Evolutionary conservation across 2,113 vertebrate genomes (phyloP), one percentile per base, ranked within the genome.

Genomic region (Holacanthus passer): DNA sequence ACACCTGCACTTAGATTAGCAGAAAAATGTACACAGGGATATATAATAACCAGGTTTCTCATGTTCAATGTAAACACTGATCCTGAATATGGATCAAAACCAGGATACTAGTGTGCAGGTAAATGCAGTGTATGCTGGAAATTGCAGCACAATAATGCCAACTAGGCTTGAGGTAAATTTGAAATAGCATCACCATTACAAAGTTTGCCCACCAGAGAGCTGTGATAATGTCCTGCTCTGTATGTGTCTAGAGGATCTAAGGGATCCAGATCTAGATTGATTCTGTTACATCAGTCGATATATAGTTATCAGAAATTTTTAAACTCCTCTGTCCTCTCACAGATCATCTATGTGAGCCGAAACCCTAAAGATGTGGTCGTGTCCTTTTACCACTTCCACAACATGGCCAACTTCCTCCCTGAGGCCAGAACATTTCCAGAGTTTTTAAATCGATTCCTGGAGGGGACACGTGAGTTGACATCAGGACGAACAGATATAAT

Each of bases 301-400:
- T 13, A 24, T 53, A 12, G 11, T 4, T 5, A 53, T 29, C 24
- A 55, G 50, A 13, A 13, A 13, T 32, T 59, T 32, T 59, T 16
- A 45, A 20, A 58, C 31, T 60, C 19, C 17, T 17, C 14, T 79
- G 50, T 71, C 27, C 3, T 48, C 27, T 65, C 47, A 9, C 66
- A 97, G 97, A 93, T 98, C 72, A 95, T 97, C 73, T 97, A 97
- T 1, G 79, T 97, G 71, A 94, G 93, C 58, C 95, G 96, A 92
- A 97, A 98, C 87, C 97, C 97, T 45, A 97, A 97, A 93, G 97
- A 97, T 0, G 94, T 96, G 0, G 79, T 70, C 0, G 96, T 97
- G 12, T 98, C 97, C 2, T 97, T 93, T 87, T 97, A 96, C 73
- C 90, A 96, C 81, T 97, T 97, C 87, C 96, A 96, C 77, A 94